phyloP scores from a whole-genome alignment of 1,140 invertebrate species.

The Chironomus tepperi region DNA sequence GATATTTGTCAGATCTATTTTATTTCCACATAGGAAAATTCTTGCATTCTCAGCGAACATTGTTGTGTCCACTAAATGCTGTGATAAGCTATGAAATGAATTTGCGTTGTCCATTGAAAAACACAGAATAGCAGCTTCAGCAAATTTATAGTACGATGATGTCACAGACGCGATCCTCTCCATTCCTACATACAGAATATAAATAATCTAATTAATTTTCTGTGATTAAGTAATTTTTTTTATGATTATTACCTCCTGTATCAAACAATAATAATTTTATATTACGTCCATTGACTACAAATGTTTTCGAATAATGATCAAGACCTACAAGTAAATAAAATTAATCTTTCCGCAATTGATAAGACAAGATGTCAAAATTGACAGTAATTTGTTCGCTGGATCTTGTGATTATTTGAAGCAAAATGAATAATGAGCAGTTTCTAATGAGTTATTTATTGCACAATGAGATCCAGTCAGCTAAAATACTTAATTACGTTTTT shows the following conservation, averaged over 20 bases:
- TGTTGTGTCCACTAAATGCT: slow-evolving; percentile 83
- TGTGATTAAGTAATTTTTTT: background rate
- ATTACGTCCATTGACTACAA: background rate
- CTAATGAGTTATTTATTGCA: too few relatives aligned
- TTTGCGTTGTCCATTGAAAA: slow-evolving; percentile 84
- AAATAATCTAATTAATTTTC: background rate
- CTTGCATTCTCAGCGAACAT: slow-evolving; percentile 89
- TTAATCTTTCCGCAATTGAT: background rate
- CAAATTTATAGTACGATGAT: slow-evolving; percentile 88
- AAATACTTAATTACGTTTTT: background rate
- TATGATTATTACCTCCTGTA: slow-evolving; percentile 10
- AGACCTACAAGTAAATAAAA: background rate
- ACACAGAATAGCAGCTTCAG: slow-evolving; percentile 81
- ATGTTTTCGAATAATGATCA: slow-evolving; percentile 16
- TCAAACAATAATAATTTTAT: background rate
- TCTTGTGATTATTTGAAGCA: too few relatives aligned
- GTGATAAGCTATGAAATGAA: slow-evolving; percentile 83
- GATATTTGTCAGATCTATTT: slow-evolving; percentile 71
- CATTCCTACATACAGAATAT: slow-evolving; percentile 51
- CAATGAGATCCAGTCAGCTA: too few relatives aligned
- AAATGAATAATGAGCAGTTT: too few relatives aligned
- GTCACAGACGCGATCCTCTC: slow-evolving; percentile 89
- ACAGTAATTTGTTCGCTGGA: too few relatives aligned
- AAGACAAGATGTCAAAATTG: background rate
- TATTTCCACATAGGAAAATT: slow-evolving; percentile 88